A percentile compares a stretch with the other conserved stretches of the same genome.
Conservation (phyloP, 2,888 invertebrate genomes). For the Melanostoma mellinum region DNA sequence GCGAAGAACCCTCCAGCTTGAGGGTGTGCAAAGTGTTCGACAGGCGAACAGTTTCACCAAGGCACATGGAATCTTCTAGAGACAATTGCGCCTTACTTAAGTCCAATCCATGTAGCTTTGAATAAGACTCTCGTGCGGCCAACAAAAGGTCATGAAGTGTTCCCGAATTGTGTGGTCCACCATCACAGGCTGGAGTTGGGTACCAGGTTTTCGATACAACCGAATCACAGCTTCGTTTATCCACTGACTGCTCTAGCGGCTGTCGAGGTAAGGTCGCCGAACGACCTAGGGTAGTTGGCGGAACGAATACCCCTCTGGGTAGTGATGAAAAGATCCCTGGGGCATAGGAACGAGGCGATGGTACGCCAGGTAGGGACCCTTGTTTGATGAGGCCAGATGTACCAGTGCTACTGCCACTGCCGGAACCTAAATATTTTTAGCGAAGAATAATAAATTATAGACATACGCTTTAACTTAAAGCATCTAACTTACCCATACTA, state of each 20-base stretch:
- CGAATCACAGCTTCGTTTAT: conserved; percentile 83
- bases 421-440: conserved; percentile 77
- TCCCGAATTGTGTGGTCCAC: conserved; percentile 78
- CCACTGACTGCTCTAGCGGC: conserved; percentile 81
- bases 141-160: conserved; percentile 78
- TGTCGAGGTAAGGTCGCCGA: conserved; percentile 83
- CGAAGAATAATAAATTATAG: not conserved
- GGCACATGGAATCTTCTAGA: conserved; percentile 83
- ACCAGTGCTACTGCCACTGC: conserved; percentile 82
- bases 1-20: conserved; percentile 83
- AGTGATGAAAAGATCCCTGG: conserved; percentile 82
- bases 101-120: conserved; percentile 83
- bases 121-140: conserved; percentile 82
- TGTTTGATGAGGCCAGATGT: conserved; percentile 78
- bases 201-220: conserved; percentile 83
- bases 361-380: conserved; percentile 77
- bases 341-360: conserved; percentile 78
- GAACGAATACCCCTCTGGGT: conserved; percentile 82
- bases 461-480: not conserved
- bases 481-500: conserved; percentile 81
- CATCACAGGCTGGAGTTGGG: conserved; percentile 83
- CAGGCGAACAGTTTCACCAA: conserved; percentile 83
- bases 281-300: conserved; percentile 82
- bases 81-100: conserved; percentile 84
- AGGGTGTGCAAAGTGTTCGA: conserved; percentile 83